Evolutionary conservation across 2,888 invertebrate species (phyloP).

Genomic region (Dusona sp.): DNA sequence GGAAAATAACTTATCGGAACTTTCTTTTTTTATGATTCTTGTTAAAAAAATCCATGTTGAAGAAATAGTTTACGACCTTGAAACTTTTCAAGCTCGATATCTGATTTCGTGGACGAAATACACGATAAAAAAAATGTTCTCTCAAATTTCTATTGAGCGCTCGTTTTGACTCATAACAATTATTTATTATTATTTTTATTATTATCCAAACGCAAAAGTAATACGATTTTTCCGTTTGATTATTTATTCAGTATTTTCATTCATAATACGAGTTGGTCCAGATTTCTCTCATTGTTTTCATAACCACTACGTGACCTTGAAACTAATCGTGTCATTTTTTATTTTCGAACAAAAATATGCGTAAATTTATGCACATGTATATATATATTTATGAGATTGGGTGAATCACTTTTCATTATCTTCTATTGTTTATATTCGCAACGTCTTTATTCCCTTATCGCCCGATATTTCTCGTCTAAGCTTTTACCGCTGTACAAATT

Average conservation of each 20-base stretch:
- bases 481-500: neutral
- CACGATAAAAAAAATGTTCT: neutral
- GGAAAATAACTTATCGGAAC: slow-evolving; percentile 7
- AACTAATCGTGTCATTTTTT: neutral
- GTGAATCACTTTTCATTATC: slow-evolving; percentile 28
- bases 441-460: slow-evolving; percentile 4
- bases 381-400: neutral
- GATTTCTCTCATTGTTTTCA: neutral
- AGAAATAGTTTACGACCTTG: neutral
- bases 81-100: neutral
- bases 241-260: neutral
- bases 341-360: neutral
- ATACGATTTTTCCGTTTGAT: neutral
- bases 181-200: neutral
- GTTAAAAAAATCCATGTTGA: neutral
- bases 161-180: neutral
- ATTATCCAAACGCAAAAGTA: no score
- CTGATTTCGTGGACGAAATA: neutral
- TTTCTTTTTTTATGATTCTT: neutral
- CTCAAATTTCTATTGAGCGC: neutral
- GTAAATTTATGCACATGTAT: neutral
- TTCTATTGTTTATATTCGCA: slow-evolving; percentile 1
- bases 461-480: neutral
- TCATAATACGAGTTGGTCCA: neutral
- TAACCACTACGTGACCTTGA: neutral